These are phyloP conservation scores for Campopleginae sp. DNA, from an alignment of 2,888 invertebrate genomes.

Conservation along the genomic window DNA sequence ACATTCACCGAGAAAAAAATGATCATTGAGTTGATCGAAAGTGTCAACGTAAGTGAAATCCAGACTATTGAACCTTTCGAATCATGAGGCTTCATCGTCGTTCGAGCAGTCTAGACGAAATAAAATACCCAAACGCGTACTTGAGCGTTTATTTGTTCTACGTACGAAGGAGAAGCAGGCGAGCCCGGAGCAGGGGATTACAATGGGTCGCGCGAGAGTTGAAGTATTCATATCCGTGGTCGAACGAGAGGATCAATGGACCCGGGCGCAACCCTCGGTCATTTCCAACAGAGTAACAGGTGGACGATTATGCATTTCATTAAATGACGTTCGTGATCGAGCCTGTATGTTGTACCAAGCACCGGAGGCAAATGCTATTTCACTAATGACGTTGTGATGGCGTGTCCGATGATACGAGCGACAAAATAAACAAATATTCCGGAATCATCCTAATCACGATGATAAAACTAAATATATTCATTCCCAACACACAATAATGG, in stretches of 20 bases:
- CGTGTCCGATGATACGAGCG: background rate
- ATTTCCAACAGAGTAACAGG: conserved; percentile 59
- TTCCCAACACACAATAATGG: background rate
- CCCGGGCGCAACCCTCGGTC: conserved; percentile 18
- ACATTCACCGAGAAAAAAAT: background rate
- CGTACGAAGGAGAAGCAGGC: conserved; percentile 20
- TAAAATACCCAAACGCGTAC: conserved; percentile 24
- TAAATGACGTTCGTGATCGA: conserved; percentile 17
- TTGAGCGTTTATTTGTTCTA: background rate
- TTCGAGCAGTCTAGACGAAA: conserved; percentile 64
- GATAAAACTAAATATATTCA: background rate
- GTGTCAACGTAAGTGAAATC: conserved; percentile 38
- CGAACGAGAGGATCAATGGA: conserved; percentile 33
- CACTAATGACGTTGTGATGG: background rate
- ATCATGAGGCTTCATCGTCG: conserved; percentile 54
- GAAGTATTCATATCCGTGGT: conserved; percentile 64
- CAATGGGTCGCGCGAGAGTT: conserved; percentile 52
- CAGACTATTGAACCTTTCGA: conserved; percentile 51
- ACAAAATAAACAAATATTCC: background rate
- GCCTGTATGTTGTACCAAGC: background rate
- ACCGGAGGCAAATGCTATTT: background rate
- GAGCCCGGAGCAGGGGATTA: conserved; percentile 20
- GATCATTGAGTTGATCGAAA: conserved; percentile 13
- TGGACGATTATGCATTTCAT: conserved; percentile 50
- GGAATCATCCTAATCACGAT: background rate